phyloP scores from a whole-genome alignment of 2,797 vertebrate genomes.

The Pipistrellus pygmaeus region DNA sequence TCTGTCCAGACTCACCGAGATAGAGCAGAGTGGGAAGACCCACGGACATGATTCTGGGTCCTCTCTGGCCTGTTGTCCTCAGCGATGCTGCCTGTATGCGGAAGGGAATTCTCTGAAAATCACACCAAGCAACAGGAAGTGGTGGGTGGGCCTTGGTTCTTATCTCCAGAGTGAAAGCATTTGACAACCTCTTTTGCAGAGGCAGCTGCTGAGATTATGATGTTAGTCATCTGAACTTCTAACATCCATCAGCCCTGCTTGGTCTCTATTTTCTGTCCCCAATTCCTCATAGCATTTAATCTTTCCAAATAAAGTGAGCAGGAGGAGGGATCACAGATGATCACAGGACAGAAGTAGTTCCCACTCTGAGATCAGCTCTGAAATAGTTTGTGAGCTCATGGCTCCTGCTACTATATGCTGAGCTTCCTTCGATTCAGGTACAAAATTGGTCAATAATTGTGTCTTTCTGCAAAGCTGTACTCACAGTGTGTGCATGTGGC shows the following conservation, averaged over 20 bases:
- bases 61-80: accelerated
- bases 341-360: neutral
- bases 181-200: neutral
- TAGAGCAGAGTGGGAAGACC: neutral
- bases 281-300: neutral
- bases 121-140: neutral
- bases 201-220: neutral
- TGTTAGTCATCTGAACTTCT: neutral
- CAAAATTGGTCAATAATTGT: too few species aligned
- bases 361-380: neutral
- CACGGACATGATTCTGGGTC: accelerated
- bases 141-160: too few species aligned
- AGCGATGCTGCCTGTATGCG: neutral
- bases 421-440: neutral
- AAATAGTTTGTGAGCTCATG: neutral
- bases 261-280: neutral
- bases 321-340: neutral
- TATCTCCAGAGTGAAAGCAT: accelerated
- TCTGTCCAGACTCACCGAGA: neutral
- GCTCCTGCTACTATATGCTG: neutral
- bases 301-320: neutral
- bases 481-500: too few species aligned
- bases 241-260: too few species aligned
- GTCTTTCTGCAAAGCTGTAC: neutral
- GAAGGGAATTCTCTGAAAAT: neutral